phyloP scores from a whole-genome alignment of 2,888 invertebrate genomes.

The Philaethria dido region DNA sequence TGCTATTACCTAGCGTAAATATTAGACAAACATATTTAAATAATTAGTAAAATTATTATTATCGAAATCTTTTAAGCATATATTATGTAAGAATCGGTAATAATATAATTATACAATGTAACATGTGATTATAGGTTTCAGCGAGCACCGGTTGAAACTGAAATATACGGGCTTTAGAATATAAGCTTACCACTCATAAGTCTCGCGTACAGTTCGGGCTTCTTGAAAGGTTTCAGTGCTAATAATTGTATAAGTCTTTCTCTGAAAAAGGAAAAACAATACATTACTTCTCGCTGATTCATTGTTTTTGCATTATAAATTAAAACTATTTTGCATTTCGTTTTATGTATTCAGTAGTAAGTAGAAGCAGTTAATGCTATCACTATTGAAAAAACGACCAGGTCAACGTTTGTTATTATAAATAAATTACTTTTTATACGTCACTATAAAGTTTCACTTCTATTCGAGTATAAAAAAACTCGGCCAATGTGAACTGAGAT shows the following conservation, averaged over 20 bases:
- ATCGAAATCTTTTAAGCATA: neutral
- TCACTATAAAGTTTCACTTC: conserved; percentile 21
- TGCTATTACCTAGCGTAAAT: too few species aligned
- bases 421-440: conserved; percentile 3
- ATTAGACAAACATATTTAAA: too few species aligned
- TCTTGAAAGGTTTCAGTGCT: conserved; percentile 96
- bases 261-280: conserved; percentile 83
- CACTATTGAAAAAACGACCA: conserved; percentile 2
- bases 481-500: conserved; percentile 19
- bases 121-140: neutral
- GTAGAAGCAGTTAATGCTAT: neutral
- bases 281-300: conserved; percentile 3
- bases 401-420: conserved; percentile 17
- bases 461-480: conserved; percentile 13
- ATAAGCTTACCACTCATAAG: conserved; percentile 88
- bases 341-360: neutral
- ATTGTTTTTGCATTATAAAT: conserved; percentile 4
- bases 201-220: conserved; percentile 93
- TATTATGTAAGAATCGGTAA: neutral
- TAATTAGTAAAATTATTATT: neutral
- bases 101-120: neutral
- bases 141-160: conserved; percentile 4
- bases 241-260: conserved; percentile 97
- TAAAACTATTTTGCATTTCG: neutral
- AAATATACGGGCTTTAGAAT: conserved; percentile 14